Percentiles rank a stretch among this genome's conserved stretches.
Conservation (phyloP, 2,888 invertebrate genomes). For the Ichneumoninae sp. region DNA sequence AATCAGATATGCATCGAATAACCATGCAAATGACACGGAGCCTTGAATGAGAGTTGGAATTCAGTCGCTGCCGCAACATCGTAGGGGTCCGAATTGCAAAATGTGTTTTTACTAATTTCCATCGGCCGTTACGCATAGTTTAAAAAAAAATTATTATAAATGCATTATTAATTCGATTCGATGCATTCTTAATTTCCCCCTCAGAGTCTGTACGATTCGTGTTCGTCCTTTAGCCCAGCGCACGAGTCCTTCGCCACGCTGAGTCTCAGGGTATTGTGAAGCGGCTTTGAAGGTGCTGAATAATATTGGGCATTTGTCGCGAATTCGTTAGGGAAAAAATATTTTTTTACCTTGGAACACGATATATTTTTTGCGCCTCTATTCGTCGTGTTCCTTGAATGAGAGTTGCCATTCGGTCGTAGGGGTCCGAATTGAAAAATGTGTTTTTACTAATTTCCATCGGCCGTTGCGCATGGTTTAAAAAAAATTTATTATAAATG, state of each 20-base stretch:
- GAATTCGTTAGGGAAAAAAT: no score
- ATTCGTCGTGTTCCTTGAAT: no score
- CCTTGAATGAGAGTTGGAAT: conserved; percentile 12
- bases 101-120: conserved; percentile 4
- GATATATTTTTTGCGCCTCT: no score
- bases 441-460: conserved; percentile 10
- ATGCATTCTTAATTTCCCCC: not conserved
- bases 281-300: conserved; percentile 61
- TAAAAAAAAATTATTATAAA: no score
- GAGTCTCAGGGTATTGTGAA: conserved; percentile 43
- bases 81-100: not conserved
- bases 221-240: conserved; percentile 50
- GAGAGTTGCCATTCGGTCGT: conserved; percentile 1
- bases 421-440: not conserved
- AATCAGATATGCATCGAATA: conserved; percentile 59
- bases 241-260: conserved; percentile 42
- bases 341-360: no score
- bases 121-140: not conserved
- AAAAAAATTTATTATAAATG: not conserved
- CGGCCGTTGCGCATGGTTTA: not conserved
- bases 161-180: conserved; percentile 24
- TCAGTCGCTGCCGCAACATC: not conserved
- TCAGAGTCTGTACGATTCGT: conserved; percentile 51
- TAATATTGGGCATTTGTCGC: conserved; percentile 19
- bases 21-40: conserved; percentile 65